These are phyloP conservation scores for Chinchilla lanigera DNA, from an alignment of 2,113 vertebrate genomes.

Conservation along the genomic window DNA sequence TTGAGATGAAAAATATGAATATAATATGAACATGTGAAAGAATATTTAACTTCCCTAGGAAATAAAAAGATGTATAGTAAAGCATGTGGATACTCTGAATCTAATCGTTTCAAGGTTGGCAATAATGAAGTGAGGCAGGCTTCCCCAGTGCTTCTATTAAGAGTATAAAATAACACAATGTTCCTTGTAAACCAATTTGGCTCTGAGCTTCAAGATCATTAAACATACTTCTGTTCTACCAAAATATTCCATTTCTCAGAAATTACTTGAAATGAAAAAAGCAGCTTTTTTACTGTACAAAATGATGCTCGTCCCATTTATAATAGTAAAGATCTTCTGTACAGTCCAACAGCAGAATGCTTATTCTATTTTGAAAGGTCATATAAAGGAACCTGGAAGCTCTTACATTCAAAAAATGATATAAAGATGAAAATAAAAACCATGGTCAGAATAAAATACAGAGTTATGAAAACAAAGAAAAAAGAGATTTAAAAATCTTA, in stretches of 20 bases:
- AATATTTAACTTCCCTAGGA: slow-evolving; percentile 30
- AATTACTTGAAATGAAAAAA: slow-evolving; percentile 52
- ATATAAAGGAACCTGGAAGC: not conserved
- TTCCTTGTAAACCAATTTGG: slow-evolving; percentile 63
- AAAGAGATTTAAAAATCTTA: not conserved
- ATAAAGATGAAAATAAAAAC: not conserved
- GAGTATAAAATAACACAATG: slow-evolving; percentile 58
- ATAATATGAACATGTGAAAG: not conserved
- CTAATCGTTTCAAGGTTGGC: slow-evolving; percentile 53
- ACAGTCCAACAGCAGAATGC: not conserved
- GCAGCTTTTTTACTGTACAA: not conserved
- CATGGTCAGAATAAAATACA: not conserved
- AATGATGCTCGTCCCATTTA: not conserved
- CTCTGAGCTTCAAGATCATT: slow-evolving; percentile 65
- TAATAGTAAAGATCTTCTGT: not conserved
- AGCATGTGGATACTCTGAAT: not conserved
- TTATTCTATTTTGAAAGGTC: not conserved
- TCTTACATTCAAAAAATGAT: not conserved
- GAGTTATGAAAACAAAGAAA: not conserved
- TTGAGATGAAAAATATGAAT: slow-evolving; percentile 49
- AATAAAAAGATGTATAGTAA: slow-evolving; percentile 25
- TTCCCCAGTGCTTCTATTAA: slow-evolving; percentile 55
- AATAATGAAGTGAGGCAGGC: not conserved
- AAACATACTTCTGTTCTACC: slow-evolving; percentile 63
- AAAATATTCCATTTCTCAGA: slow-evolving; percentile 65